Evolutionary conservation across 2,113 vertebrate species (phyloP), one percentile per base, ranked within the genome.

Genomic region (Phrynosoma platyrhinos): DNA sequence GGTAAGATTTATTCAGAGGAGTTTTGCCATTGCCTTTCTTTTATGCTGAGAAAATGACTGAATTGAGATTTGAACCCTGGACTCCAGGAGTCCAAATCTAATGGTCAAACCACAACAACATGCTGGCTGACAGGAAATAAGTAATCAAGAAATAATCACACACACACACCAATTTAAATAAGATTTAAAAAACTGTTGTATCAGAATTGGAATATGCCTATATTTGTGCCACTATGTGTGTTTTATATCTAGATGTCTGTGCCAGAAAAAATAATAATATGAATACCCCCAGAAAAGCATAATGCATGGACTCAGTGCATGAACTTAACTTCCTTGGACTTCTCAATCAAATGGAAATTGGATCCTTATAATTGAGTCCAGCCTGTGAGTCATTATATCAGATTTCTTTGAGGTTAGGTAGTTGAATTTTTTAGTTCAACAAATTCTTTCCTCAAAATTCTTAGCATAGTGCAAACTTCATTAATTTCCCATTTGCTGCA

Each of bases 381-480:
- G 16, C 13, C 20, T 71, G 7, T 16, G 1, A 30, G 32, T 40
- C 21, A 62, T 1, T 42, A 32, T 12, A 85, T 62, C 10, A 36
- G 16, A 32, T 62, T 30, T 85, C 2, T 78, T 30, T 68, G 25
- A 66, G 40, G 53, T 10, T 40, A 6, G 62, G 8, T 62, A 32
- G 21, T 25, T 78, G 58, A 16, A 68, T 78, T 32, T 66, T 58
- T 66, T 2, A 42, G 10, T 78, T 23, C 27, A 64, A 74, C 14
- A 47, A 3, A 66, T 81, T n/a, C 9, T 80, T 85, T 52, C 16
- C 42, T 58, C 55, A 13, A 80, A 32, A 64, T 7, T 80, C 53
- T 74, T 80, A 79, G 9, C 71, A 21, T 80, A 64, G 83, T 52
- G 52, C 27, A 89, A 85, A 62, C 68, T 13, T 32, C 68, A 89